Evolutionary conservation across 2,797 vertebrate species (phyloP), one percentile per base, ranked within the genome.

Genomic region (Galaxias olidus): DNA sequence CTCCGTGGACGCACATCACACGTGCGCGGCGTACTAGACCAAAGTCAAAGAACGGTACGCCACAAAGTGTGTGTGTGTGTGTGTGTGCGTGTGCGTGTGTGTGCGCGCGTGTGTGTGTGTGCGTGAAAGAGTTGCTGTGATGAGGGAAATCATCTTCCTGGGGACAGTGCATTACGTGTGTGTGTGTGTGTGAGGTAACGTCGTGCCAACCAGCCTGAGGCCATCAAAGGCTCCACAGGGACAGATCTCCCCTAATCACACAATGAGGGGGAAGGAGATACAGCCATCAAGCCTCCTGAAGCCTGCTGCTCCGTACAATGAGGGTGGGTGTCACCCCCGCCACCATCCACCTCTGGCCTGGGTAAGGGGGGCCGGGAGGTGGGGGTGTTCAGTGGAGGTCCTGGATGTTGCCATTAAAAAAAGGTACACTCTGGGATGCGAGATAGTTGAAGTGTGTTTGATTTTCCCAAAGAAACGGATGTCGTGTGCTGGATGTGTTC

Each of bases 161-260:
- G 30, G 30, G 30, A 30, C 3, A 6, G 30, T 30, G 30, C 30
- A 30, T 30, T 46, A 41, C 1, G 41, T 0, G 59, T 46, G 59
- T 46, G 45, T 46, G 45, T 46, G 45, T 30, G 19, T 40, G 12
- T 47, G 13, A 45, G n/a, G 3, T 6, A 30, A 30, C 30, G 30
- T 30, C 30, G 6, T 30, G 30, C 30, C 50, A 9, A 69, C 65
- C 47, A 59, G 83, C 79, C 80, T 19, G 30, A 9, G 83, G 86
- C 74, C 74, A 79, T 64, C 63, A 40, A 78, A 77, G 77, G 81
- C 54, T 66, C 42, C 66, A 79, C 76, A 80, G 74, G 49, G 79
- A 73, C 83, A 73, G 75, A 80, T 79, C 81, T 80, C 81, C 84
- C 84, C 84, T 84, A 87, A 88, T 89, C 85, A 82, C 78, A 73